Evolutionary conservation across 2,888 invertebrate species (phyloP), one percentile per base, ranked within the genome.

Genomic region (Tetramorium bicarinatum): DNA sequence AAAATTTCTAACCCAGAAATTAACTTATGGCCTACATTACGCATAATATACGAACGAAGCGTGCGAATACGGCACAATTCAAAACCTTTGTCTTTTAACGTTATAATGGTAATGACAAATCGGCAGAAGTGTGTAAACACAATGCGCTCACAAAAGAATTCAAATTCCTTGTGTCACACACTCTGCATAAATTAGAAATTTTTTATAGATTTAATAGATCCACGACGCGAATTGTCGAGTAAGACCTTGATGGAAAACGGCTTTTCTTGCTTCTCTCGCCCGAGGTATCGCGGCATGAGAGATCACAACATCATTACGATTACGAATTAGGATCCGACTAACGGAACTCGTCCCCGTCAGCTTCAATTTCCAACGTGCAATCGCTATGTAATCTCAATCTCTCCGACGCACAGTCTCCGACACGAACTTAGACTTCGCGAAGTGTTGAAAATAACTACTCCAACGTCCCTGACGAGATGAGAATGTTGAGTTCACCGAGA

Each of bases 391-490:
- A 79, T 79, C 71, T 71, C 56, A 59, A 79, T 69, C 21, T 49
- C 59, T n/a, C 47, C 62, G 61, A 66, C 13, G 61, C 61, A 61
- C 41, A 29, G 54, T 59, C 67, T 61, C 72, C 2, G 47, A 62
- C 76, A 56, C 85, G 67, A 69, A 75, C 83, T 72, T 84, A 62
- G 47, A 64, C 44, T 41, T 13, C 52, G 34, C 82, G 69, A 88
- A 87, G 88, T 84, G 93, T 93, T 94, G 92, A 93, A 94, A 94
- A 94, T 94, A 94, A 94, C 92, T 92, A 91, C 91, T 92, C 88
- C 88, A 93, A 92, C 92, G 94, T 92, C 94, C 94, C 94, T 94
- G 94, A 94, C 92, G 91, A 93, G 91, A 91, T 93, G 92, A 91
- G 91, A 93, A 93, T 91, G 91, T 93, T 92, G 92, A 93, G 91